Evolutionary conservation across 2,888 invertebrate species (phyloP).

Genomic region (Torymus auratus): DNA sequence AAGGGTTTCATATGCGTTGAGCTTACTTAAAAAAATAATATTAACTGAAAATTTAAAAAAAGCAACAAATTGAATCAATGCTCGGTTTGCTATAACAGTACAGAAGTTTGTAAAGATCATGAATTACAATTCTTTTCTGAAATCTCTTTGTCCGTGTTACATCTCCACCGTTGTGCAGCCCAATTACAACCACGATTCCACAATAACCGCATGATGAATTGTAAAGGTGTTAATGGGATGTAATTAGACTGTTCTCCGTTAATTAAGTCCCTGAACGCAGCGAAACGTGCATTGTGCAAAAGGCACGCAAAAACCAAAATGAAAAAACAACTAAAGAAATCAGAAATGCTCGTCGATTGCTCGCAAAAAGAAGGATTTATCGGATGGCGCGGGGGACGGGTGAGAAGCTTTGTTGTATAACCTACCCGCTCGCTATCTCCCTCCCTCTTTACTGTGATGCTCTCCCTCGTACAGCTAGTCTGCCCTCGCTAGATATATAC

Average conservation of each 20-base stretch:
- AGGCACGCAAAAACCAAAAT: background rate
- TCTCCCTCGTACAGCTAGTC: background rate
- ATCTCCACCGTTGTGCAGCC: too few species aligned
- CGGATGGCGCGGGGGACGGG: background rate
- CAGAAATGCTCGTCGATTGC: constrained; percentile 20
- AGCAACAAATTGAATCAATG: too few species aligned
- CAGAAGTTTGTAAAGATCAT: too few species aligned
- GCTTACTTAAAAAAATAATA: too few species aligned
- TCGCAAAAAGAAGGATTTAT: constrained; percentile 9
- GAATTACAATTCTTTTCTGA: too few species aligned
- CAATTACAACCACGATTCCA: background rate
- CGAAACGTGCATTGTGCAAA: background rate
- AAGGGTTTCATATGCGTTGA: too few species aligned
- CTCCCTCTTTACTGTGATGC: background rate
- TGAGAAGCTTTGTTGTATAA: constrained; percentile 3
- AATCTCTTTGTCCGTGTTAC: too few species aligned
- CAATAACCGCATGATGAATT: background rate
- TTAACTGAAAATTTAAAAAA: too few species aligned
- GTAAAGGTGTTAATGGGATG: background rate
- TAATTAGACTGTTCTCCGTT: constrained; percentile 36
- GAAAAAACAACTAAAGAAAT: background rate
- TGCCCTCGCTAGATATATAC: background rate
- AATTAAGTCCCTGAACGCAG: constrained; percentile 19
- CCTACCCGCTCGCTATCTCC: background rate
- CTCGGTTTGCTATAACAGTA: too few species aligned